Evolutionary conservation across 2,888 invertebrate species (phyloP).

Genomic region (Lasioglossum marginatum): DNA sequence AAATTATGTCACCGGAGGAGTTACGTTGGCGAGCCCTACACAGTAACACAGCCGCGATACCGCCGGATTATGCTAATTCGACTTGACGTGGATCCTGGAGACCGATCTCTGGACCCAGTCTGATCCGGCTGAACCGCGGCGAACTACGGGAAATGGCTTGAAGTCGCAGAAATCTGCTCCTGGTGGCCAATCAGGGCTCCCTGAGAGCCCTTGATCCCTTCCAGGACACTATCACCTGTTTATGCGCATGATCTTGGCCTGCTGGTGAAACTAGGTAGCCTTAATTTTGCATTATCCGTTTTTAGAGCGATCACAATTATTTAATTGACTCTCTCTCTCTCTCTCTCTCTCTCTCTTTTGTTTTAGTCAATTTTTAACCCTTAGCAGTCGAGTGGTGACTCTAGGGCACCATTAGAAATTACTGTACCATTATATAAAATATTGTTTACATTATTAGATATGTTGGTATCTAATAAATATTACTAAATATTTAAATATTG

Average conservation of each 20-base stretch:
- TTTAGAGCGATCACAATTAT: not conserved
- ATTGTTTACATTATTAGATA: no score
- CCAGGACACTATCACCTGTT: not conserved
- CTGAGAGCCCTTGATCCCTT: not conserved
- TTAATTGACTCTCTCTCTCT: not conserved
- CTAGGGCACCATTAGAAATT: no score
- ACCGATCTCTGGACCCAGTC: not conserved
- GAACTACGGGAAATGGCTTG: not conserved
- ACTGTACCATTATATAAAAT: no score
- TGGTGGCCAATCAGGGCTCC: not conserved
- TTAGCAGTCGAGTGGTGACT: no score
- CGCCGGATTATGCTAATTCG: constrained; percentile 20
- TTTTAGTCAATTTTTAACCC: not conserved
- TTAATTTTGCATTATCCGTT: not conserved
- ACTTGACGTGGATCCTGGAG: constrained; percentile 3
- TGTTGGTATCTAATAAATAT: no score
- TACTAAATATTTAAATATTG: no score
- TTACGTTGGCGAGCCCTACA: not conserved
- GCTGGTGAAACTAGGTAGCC: not conserved
- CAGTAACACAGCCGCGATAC: not conserved
- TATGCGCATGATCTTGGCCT: not conserved
- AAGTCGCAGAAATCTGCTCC: constrained; percentile 2
- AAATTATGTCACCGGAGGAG: constrained; percentile 13
- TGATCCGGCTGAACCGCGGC: not conserved
- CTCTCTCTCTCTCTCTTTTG: not conserved